These are phyloP conservation scores for Bombus superbus DNA, from an alignment of 1,140 invertebrate species.

Conservation along the genomic window DNA sequence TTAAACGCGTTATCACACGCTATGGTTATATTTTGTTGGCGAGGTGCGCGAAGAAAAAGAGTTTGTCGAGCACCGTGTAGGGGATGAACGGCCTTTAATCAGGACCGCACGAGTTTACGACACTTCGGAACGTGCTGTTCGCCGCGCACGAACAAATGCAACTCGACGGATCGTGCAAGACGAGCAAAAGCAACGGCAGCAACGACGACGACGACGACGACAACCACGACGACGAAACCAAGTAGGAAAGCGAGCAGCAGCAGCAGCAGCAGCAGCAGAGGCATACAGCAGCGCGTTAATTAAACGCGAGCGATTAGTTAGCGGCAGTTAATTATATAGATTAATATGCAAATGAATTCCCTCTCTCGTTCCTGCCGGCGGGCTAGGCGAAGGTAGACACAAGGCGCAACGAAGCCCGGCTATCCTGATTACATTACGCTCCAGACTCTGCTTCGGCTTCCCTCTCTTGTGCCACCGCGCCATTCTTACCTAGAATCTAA, in stretches of 20 bases:
- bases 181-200: conserved; percentile 15
- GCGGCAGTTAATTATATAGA: conserved; percentile 71
- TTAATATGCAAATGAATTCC: conserved; percentile 70
- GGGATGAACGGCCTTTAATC: conserved; percentile 37
- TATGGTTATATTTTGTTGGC: neutral
- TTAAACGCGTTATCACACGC: too few relatives aligned
- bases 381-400: conserved; percentile 33
- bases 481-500: conserved; percentile 49
- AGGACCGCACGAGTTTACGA: conserved; percentile 41
- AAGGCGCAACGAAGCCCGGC: conserved; percentile 7
- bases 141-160: conserved; percentile 47
- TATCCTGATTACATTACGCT: conserved; percentile 41
- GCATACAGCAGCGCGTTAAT: conserved; percentile 55
- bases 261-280: neutral
- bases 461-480: conserved; percentile 31
- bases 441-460: neutral
- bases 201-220: neutral
- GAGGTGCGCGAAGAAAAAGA: conserved; percentile 6
- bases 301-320: conserved; percentile 70
- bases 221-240: neutral
- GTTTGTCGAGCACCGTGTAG: neutral
- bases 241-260: neutral
- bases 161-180: neutral
- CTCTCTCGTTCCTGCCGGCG: conserved; percentile 11
- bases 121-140: conserved; percentile 44